Conservation (phyloP, 2,888 invertebrate genomes). For the Cyclophora albipunctata region DNA sequence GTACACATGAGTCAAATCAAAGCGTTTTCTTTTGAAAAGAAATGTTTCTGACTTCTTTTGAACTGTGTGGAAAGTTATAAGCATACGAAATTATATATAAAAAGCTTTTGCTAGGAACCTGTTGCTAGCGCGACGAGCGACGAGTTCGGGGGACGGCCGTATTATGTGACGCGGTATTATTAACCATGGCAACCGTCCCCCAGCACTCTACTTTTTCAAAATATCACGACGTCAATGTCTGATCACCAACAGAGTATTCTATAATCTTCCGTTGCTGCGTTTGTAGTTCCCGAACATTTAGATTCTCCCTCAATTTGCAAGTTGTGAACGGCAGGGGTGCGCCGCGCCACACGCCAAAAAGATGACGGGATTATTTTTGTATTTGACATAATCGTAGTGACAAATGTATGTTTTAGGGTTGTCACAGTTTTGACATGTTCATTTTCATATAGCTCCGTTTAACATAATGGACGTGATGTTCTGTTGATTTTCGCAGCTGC, state of each 20-base stretch:
- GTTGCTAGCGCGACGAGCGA: slow-evolving; percentile 52
- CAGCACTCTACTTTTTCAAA: slow-evolving; percentile 58
- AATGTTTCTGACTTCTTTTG: slow-evolving; percentile 37
- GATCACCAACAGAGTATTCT: slow-evolving; percentile 65
- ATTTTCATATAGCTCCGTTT: slow-evolving; percentile 36
- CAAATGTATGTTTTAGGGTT: slow-evolving; percentile 67
- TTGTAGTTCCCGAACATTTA: slow-evolving; percentile 35
- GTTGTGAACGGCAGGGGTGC: slow-evolving; percentile 57
- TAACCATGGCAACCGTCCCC: slow-evolving; percentile 66
- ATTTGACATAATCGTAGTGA: slow-evolving; percentile 76
- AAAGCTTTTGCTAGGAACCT: slow-evolving; percentile 46
- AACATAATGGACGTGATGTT: slow-evolving; percentile 25
- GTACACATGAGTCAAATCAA: slow-evolving; percentile 22
- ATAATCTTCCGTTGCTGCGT: slow-evolving; percentile 58
- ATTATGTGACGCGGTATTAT: slow-evolving; percentile 48
- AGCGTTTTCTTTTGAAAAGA: slow-evolving; percentile 37
- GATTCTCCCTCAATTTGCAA: slow-evolving; percentile 63
- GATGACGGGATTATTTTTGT: slow-evolving; percentile 75
- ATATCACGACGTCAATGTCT: slow-evolving; percentile 58
- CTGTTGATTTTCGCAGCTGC: slow-evolving; percentile 22
- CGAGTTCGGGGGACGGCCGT: slow-evolving; percentile 35
- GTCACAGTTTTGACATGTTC: slow-evolving; percentile 51
- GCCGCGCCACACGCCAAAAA: slow-evolving; percentile 58
- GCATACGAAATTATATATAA: slow-evolving; percentile 42
- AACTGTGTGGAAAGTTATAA: slow-evolving; percentile 28